phyloP scores from a whole-genome alignment of 2,888 invertebrate species.

The Amiota minor region DNA sequence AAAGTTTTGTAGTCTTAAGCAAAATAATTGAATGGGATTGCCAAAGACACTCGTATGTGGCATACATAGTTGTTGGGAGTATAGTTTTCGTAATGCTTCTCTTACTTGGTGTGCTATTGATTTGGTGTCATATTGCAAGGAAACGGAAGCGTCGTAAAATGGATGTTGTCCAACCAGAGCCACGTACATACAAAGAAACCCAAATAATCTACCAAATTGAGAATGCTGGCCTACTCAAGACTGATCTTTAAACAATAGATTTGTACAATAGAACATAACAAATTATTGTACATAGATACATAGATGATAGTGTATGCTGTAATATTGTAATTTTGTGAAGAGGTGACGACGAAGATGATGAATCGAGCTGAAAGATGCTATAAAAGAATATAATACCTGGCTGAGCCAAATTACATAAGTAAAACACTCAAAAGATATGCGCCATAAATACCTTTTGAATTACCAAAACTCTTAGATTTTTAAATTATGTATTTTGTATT shows the following conservation, averaged over 20 bases:
- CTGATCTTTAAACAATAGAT: constrained; percentile 77
- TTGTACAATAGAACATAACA: constrained; percentile 27
- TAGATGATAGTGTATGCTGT: background rate
- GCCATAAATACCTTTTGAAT: background rate
- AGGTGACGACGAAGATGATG: constrained; percentile 23
- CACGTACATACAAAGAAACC: constrained; percentile 87
- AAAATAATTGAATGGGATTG: constrained; percentile 66
- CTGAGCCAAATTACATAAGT: constrained; percentile 15
- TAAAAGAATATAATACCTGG: constrained; percentile 8
- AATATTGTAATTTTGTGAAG: constrained; percentile 16
- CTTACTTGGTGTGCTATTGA: constrained; percentile 69
- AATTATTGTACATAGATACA: constrained; percentile 20
- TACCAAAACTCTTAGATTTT: constrained; percentile 7
- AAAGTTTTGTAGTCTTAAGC: constrained; percentile 58
- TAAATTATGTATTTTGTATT: background rate
- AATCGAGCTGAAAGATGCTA: constrained; percentile 58
- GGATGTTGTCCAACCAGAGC: constrained; percentile 85
- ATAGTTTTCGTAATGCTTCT: constrained; percentile 74
- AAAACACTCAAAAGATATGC: background rate
- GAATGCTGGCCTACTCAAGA: constrained; percentile 86
- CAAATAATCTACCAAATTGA: constrained; percentile 90
- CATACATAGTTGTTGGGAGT: constrained; percentile 74
- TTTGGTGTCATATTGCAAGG: constrained; percentile 75
- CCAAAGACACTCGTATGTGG: constrained; percentile 63
- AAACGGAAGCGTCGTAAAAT: constrained; percentile 77